Conservation (phyloP, 2,888 invertebrate genomes). For the Ophion obscuratus region DNA sequence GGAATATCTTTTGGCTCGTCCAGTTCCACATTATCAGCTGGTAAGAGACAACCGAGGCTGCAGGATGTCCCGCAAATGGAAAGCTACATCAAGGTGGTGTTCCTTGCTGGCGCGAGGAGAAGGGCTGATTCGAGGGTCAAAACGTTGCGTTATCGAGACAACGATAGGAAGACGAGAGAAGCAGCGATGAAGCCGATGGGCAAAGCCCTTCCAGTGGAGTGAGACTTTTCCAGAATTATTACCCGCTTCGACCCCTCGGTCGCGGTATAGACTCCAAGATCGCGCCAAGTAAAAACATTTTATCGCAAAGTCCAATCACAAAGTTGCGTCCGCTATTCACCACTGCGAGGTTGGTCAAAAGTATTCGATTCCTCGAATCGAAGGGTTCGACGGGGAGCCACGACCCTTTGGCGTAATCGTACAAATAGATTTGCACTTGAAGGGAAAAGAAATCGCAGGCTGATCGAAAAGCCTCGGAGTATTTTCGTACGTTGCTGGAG, state of each 20-base stretch:
- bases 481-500: conserved; percentile 11
- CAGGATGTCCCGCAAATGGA: neutral
- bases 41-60: neutral
- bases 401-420: conserved; percentile 48
- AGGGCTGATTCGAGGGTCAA: conserved; percentile 46
- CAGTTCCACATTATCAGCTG: neutral
- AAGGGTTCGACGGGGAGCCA: conserved; percentile 20
- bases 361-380: neutral
- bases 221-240: conserved; percentile 75
- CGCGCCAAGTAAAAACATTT: conserved; percentile 79
- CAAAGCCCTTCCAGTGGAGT: conserved; percentile 72
- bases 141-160: conserved; percentile 28
- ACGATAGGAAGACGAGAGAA: neutral
- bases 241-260: conserved; percentile 68
- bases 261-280: conserved; percentile 34
- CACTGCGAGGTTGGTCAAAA: neutral
- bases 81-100: neutral
- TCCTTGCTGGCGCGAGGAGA: neutral
- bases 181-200: conserved; percentile 69
- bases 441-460: conserved; percentile 9
- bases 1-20: neutral
- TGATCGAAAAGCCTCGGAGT: neutral
- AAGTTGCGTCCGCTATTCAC: conserved; percentile 56
- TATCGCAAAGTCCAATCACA: conserved; percentile 73
- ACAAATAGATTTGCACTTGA: conserved; percentile 49